Evolutionary conservation across 1,140 invertebrate species (phyloP), one percentile per base, ranked within the genome.

Genomic region (Pseudomyrmex pallidus): DNA sequence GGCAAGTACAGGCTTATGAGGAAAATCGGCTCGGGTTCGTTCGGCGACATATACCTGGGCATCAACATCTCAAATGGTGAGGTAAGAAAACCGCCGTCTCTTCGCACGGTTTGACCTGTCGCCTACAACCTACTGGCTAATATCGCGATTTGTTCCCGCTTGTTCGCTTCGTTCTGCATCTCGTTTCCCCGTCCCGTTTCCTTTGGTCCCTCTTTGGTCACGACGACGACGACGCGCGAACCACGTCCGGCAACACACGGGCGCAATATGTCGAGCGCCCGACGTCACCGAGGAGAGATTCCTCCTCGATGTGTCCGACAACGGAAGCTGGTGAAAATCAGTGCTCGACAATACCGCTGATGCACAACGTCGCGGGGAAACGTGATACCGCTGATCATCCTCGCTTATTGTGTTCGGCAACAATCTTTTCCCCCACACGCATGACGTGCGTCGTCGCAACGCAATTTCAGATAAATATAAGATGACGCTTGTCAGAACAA

Each of bases 11-110:
- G 98, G 92, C 96, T 99, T 89, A 97, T 99, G 90, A 96, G 99
- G 89, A 99, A 99, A 96, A 99, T 99, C 92, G 99, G 98, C 93
- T 99, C 98, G 94, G 99, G 99, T 88, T 99, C 99, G 3, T 99
- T 99, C 95, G 99, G 99, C 92, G 99, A 99, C 95, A 99, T 99
- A 93, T 99, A 99, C 95, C 95, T 99, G 90, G 98, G 98, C 86
- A 98, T 99, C 94, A 99, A 99, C 95, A 96, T 98, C 91, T 96
- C 97, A 91, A 99, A 98, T 96, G 99, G 98, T 94, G 99, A 99
- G 96, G 97, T 98, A 95, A 95, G 94, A 83, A 62, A 63, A 64
- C 77, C 77, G 9, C 9, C 59, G 44, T 83, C 1, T 63, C 25
- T 35, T 7, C 9, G 54, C 72, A 64, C 76, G 2, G 12, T 4